These are phyloP conservation scores for Ciconia maguari DNA, from an alignment of 2,113 vertebrate genomes.

Conservation along the genomic window DNA sequence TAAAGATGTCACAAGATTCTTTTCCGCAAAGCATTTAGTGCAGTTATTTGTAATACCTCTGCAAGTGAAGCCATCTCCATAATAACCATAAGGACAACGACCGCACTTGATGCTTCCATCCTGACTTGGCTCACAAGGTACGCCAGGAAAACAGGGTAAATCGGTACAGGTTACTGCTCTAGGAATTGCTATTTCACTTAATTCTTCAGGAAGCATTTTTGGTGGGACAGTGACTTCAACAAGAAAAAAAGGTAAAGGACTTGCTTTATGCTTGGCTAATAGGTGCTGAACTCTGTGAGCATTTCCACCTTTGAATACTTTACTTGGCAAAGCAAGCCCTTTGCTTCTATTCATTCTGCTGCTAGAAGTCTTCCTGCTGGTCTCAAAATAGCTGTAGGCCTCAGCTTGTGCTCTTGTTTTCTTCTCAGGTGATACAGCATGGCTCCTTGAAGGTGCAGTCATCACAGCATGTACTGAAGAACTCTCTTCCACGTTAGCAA, in stretches of 20 bases:
- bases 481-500: background rate
- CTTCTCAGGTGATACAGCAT: background rate
- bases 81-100: constrained; percentile 82
- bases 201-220: background rate
- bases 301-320: background rate
- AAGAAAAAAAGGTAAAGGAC: background rate
- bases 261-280: background rate
- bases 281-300: constrained; percentile 7
- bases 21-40: background rate
- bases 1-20: background rate
- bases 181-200: background rate
- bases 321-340: background rate
- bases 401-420: background rate
- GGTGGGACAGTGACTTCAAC: constrained; percentile 1
- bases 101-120: constrained; percentile 76
- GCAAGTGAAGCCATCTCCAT: constrained; percentile 81
- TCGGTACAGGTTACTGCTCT: constrained; percentile 68
- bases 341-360: background rate
- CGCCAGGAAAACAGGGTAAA: constrained; percentile 81
- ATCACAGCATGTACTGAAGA: background rate
- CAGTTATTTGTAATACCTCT: constrained; percentile 73
- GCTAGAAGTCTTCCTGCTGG: background rate
- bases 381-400: background rate
- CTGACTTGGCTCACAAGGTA: constrained; percentile 74
- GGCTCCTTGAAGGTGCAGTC: background rate